Conservation (phyloP, 1,140 invertebrate species). For the Sycophaga agraensis region DNA sequence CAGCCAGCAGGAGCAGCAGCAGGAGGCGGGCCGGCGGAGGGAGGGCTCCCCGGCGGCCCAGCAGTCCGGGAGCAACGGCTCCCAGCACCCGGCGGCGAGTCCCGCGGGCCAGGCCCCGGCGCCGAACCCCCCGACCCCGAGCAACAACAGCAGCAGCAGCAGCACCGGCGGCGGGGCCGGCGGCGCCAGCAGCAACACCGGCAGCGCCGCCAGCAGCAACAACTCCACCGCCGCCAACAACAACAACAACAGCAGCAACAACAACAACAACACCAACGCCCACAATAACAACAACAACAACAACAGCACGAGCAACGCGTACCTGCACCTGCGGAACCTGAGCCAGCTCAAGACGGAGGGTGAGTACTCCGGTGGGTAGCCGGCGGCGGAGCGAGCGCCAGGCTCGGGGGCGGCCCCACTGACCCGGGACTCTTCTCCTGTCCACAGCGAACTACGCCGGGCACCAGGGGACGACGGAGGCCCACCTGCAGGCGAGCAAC, state of each 20-base stretch:
- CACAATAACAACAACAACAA: slow-evolving; percentile 53
- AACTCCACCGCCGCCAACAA: slow-evolving; percentile 43
- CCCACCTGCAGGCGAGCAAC: slow-evolving; percentile 36
- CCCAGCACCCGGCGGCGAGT: slow-evolving; percentile 37
- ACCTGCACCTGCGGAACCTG: slow-evolving; percentile 53
- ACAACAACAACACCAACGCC: slow-evolving; percentile 36
- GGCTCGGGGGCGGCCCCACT: too few species aligned
- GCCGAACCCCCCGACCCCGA: slow-evolving; percentile 40
- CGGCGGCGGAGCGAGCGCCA: too few species aligned
- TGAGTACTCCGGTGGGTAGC: too few species aligned
- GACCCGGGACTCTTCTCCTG: too few species aligned
- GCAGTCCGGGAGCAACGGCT: slow-evolving; percentile 40
- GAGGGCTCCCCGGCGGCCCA: slow-evolving; percentile 57
- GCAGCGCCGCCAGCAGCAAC: slow-evolving; percentile 34
- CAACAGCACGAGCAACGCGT: slow-evolving; percentile 49
- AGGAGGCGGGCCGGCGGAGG: slow-evolving; percentile 56
- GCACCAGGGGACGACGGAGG: slow-evolving; percentile 52
- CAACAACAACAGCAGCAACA: slow-evolving; percentile 36
- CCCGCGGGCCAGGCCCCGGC: slow-evolving; percentile 35
- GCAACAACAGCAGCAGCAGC: not conserved
- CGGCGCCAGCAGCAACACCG: not conserved
- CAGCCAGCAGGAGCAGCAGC: slow-evolving; percentile 39
- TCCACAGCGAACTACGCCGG: slow-evolving; percentile 57
- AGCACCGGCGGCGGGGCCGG: not conserved
- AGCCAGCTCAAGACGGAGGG: slow-evolving; percentile 55